These are phyloP conservation scores for Pelochelys cantorii DNA, from an alignment of 2,797 vertebrate genomes.

Conservation along the genomic window DNA sequence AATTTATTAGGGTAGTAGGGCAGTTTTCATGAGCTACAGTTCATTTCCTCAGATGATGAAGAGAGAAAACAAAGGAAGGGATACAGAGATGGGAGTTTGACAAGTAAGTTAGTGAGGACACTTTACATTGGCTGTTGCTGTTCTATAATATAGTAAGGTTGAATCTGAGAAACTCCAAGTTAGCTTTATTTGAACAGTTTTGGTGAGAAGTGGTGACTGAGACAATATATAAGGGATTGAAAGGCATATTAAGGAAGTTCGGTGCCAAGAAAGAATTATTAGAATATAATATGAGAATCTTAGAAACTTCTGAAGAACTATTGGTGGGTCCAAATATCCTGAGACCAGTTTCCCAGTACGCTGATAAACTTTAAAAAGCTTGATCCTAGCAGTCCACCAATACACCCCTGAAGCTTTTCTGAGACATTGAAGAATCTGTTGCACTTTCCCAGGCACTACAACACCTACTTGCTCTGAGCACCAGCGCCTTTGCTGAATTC, in stretches of 20 bases:
- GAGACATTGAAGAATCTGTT: not conserved
- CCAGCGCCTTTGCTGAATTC: not conserved
- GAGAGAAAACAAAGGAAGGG: no score
- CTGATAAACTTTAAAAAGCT: not conserved
- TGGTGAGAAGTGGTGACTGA: not conserved
- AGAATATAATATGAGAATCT: not conserved
- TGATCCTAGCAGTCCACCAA: not conserved
- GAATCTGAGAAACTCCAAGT: not conserved
- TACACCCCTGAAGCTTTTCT: not conserved
- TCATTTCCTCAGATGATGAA: no score
- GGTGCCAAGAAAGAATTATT: not conserved
- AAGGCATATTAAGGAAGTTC: not conserved
- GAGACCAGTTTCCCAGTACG: not conserved
- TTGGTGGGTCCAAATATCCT: not conserved
- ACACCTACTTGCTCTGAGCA: not conserved
- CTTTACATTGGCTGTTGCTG: not conserved
- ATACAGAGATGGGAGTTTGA: not conserved
- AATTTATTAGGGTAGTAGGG: no score
- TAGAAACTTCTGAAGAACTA: not conserved
- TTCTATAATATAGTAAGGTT: no score
- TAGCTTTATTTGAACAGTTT: not conserved
- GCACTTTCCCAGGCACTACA: not conserved
- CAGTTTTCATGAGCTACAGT: no score
- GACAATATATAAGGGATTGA: not conserved
- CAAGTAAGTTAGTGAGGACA: conserved; percentile 4